Evolutionary conservation across 2,888 invertebrate genomes (phyloP), one percentile per base, ranked within the genome.

Genomic region (Ochropacha duplaris): DNA sequence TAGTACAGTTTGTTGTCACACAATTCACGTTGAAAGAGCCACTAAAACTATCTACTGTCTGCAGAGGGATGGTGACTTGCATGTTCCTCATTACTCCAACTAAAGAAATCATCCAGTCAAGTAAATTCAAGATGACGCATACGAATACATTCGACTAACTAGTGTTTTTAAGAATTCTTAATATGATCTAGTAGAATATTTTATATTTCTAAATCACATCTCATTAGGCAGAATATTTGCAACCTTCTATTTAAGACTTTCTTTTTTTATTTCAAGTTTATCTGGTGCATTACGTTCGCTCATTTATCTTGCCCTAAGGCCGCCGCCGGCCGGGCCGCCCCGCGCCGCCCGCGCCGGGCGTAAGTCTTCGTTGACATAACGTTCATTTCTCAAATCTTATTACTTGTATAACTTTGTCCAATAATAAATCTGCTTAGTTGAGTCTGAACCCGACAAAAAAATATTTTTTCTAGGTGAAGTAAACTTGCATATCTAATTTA

Each of bases 351-450:
- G n/a, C n/a, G n/a, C n/a, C n/a, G n/a, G n/a, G n/a, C n/a, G n/a
- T n/a, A 82, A 88, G 86, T 78, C 84, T 81, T 73, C 81, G 85
- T 76, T 87, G 90, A 88, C 88, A 81, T 83, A 75, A 69, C 78
- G 78, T 83, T 88, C 86, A 89, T 91, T 90, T 88, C 84, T 90
- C 89, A 90, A 87, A 86, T 82, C 80, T 83, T 85, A 88, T 87
- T 85, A 84, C 78, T 82, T 72, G 74, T 83, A 81, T 81, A 81
- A 79, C 77, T 81, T 83, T 79, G 78, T 77, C 79, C 75, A 78
- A 81, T 79, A 81, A 82, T 81, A 85, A 83, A 84, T 84, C 78
- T 81, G 76, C 75, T 79, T 76, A 77, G 62, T 66, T 64, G 55
- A 73, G 72, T 71, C 9, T 12, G 31, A 69, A 54, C 65, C 69